Evolutionary conservation across 2,888 invertebrate genomes (phyloP).

Genomic region (Scaptodrosophila latifasciaeformis): DNA sequence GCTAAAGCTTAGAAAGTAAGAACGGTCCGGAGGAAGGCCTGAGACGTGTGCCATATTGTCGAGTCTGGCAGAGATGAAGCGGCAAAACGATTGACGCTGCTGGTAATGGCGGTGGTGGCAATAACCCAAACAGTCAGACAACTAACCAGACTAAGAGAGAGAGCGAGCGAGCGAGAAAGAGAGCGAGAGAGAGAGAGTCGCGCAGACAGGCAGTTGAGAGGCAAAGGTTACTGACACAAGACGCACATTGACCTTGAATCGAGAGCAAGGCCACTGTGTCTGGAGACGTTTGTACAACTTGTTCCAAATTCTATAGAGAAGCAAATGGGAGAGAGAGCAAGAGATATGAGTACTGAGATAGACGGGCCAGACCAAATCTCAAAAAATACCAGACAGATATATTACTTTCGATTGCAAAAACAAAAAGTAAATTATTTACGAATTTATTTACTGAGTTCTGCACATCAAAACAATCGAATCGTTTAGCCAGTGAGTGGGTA

Average conservation of each 20-base stretch:
- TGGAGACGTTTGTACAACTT: conserved; percentile 32
- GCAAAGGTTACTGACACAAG: conserved; percentile 68
- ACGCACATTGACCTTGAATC: conserved; percentile 70
- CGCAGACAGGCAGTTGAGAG: conserved; percentile 33
- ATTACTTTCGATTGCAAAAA: conserved; percentile 14
- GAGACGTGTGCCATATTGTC: conserved; percentile 19
- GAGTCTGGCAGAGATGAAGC: conserved; percentile 22
- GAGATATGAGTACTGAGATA: no score
- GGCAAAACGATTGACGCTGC: not conserved
- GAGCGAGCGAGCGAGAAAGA: not conserved
- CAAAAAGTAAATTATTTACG: conserved; percentile 59
- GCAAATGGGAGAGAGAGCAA: not conserved
- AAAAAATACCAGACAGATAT: conserved; percentile 22
- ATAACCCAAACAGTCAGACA: no score
- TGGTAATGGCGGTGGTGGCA: conserved; percentile 1
- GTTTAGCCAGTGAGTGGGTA: no score
- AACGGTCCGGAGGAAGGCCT: conserved; percentile 3
- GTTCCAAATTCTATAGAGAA: not conserved
- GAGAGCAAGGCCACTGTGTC: conserved; percentile 25
- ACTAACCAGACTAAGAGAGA: no score
- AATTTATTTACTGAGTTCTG: conserved; percentile 52
- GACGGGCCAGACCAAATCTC: no score
- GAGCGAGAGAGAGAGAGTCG: not conserved
- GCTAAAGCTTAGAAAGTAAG: conserved; percentile 29
- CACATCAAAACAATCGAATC: not conserved